A percentile compares a stretch with the other conserved stretches of the same genome.
These are phyloP conservation scores for Boloria selene DNA, from an alignment of 2,888 invertebrate genomes.

Conservation along the genomic window DNA sequence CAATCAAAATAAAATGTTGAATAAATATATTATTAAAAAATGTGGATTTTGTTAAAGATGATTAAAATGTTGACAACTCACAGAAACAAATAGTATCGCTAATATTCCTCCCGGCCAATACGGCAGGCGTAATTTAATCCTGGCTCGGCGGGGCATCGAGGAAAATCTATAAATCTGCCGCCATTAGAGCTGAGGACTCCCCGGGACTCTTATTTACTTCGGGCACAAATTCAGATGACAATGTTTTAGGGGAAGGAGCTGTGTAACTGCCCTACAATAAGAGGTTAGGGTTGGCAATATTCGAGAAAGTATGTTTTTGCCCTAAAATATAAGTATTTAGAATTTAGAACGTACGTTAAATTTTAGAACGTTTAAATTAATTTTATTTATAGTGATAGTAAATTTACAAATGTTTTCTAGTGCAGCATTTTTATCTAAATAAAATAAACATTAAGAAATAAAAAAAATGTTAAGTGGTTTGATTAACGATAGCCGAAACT, in stretches of 20 bases:
- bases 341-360: too few species aligned
- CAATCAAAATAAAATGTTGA: too few species aligned
- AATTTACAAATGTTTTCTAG: too few species aligned
- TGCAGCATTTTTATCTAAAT: too few species aligned
- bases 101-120: slow-evolving; percentile 79
- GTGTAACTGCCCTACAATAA: slow-evolving; percentile 69
- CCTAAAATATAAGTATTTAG: neutral
- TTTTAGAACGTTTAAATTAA: too few species aligned
- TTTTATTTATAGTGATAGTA: too few species aligned
- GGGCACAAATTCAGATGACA: slow-evolving; percentile 83
- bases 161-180: slow-evolving; percentile 83
- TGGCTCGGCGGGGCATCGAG: slow-evolving; percentile 74
- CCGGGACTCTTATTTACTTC: slow-evolving; percentile 82
- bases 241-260: slow-evolving; percentile 82
- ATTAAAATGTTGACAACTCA: slow-evolving; percentile 65
- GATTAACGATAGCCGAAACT: too few species aligned
- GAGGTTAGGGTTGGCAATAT: slow-evolving; percentile 59
- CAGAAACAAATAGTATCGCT: slow-evolving; percentile 76
- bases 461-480: too few species aligned
- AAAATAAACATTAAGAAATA: too few species aligned
- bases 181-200: slow-evolving; percentile 77
- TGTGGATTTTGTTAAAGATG: slow-evolving; percentile 40
- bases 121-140: slow-evolving; percentile 80
- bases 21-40: slow-evolving; percentile 8
- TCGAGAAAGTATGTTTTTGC: neutral